Percentiles rank a stretch among this genome's conserved stretches.
Evolutionary conservation across 2,888 invertebrate species (phyloP).

Genomic region (Lysandra bellargus): DNA sequence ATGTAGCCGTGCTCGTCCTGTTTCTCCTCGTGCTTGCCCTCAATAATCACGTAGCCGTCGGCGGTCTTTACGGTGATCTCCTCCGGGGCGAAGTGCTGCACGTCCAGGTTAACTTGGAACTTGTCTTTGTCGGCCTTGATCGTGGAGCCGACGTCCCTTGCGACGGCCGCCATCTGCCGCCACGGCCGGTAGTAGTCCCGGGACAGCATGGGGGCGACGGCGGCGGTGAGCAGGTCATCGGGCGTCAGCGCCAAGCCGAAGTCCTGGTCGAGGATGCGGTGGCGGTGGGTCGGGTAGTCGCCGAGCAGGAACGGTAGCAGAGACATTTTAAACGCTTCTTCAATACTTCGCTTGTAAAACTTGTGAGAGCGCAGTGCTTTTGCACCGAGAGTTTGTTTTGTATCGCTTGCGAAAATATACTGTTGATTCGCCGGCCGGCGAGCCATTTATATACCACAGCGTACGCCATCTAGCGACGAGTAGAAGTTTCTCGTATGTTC

Average conservation of each 20-base stretch:
- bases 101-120: slow-evolving; percentile 85
- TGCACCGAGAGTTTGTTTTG: slow-evolving; percentile 38
- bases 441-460: slow-evolving; percentile 50
- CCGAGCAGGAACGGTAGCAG: slow-evolving; percentile 52
- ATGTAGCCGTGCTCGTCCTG: slow-evolving; percentile 86
- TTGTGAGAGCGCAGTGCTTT: slow-evolving; percentile 34
- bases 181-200: slow-evolving; percentile 61
- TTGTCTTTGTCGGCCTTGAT: slow-evolving; percentile 72
- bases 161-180: slow-evolving; percentile 60
- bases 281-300: slow-evolving; percentile 53
- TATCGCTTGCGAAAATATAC: slow-evolving; percentile 42
- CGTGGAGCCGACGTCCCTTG: slow-evolving; percentile 70
- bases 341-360: slow-evolving; percentile 7
- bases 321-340: slow-evolving; percentile 47
- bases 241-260: slow-evolving; percentile 67
- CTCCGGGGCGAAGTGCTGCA: slow-evolving; percentile 86
- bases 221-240: slow-evolving; percentile 61
- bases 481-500: slow-evolving; percentile 45
- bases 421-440: slow-evolving; percentile 44
- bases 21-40: slow-evolving; percentile 88
- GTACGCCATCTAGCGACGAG: slow-evolving; percentile 51
- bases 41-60: slow-evolving; percentile 83
- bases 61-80: slow-evolving; percentile 87
- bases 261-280: slow-evolving; percentile 64
- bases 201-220: slow-evolving; percentile 50